Evolutionary conservation across 1,140 invertebrate species (phyloP).

Genomic region (Hyphantria cunea): DNA sequence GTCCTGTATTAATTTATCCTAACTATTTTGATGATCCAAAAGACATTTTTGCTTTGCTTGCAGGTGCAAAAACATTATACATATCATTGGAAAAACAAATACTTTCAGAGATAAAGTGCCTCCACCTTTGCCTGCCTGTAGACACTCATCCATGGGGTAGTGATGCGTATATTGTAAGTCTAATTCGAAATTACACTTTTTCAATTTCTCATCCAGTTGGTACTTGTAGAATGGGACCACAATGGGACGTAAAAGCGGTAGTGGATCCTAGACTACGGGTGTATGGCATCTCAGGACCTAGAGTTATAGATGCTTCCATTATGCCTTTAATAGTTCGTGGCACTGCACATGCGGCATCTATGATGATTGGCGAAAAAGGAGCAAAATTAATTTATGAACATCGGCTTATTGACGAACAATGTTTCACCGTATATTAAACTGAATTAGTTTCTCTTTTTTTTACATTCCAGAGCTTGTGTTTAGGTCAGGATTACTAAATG

Average conservation of each 20-base stretch:
- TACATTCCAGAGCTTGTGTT: too few species aligned
- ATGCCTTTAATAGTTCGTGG: conserved; percentile 84
- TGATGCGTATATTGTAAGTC: conserved; percentile 88
- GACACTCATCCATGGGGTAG: conserved; percentile 82
- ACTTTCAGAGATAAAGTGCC: conserved; percentile 83
- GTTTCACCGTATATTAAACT: not conserved
- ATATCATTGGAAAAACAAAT: conserved; percentile 62
- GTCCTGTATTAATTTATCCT: conserved; percentile 89
- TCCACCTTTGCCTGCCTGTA: conserved; percentile 84
- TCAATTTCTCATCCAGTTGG: conserved; percentile 84
- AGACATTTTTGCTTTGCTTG: conserved; percentile 83
- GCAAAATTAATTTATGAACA: conserved; percentile 85
- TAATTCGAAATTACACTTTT: conserved; percentile 84
- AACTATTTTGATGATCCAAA: conserved; percentile 86
- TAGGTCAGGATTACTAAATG: too few species aligned
- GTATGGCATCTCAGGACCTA: conserved; percentile 84
- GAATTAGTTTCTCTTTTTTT: not conserved
- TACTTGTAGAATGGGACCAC: conserved; percentile 84
- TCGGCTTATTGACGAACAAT: conserved; percentile 57
- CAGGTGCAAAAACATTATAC: conserved; percentile 42
- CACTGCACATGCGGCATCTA: conserved; percentile 85
- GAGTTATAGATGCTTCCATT: conserved; percentile 89
- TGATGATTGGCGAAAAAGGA: conserved; percentile 88
- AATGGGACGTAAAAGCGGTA: conserved; percentile 67
- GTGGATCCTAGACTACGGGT: conserved; percentile 84